phyloP scores from a whole-genome alignment of 2,797 vertebrate species.

The Dromococcyx pavoninus region DNA sequence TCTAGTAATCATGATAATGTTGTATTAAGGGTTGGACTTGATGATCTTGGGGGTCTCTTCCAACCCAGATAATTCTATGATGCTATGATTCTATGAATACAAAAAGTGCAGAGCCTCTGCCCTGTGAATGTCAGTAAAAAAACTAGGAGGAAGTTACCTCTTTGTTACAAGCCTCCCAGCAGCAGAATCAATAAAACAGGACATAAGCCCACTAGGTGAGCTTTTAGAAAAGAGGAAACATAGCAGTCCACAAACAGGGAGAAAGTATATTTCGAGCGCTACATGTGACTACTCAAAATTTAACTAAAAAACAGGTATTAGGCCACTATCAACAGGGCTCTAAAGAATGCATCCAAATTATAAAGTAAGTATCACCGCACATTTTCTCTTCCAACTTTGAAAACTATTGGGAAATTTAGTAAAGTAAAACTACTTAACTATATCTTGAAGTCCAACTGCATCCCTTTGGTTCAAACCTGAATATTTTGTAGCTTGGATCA shows the following conservation, averaged over 20 bases:
- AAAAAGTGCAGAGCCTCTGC: background rate
- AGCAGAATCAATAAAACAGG: background rate
- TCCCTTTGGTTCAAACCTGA: background rate
- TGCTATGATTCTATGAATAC: no score
- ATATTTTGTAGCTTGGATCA: background rate
- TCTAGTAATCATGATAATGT: no score
- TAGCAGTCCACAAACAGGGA: background rate
- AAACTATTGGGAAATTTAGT: background rate
- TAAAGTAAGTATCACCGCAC: background rate
- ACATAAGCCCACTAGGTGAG: background rate
- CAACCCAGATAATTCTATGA: no score
- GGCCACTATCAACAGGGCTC: background rate
- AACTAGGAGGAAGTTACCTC: background rate
- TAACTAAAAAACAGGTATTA: background rate
- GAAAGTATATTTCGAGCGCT: background rate
- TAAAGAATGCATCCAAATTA: background rate
- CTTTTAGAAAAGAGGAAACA: background rate
- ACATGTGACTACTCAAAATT: background rate
- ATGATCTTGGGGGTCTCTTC: no score
- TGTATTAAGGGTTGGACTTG: no score
- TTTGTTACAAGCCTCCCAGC: background rate
- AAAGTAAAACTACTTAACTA: background rate
- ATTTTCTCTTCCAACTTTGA: conserved; percentile 6
- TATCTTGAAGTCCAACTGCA: background rate
- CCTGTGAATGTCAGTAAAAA: background rate